Conservation (phyloP, 2,888 invertebrate genomes). For the Pomacea canaliculata region DNA sequence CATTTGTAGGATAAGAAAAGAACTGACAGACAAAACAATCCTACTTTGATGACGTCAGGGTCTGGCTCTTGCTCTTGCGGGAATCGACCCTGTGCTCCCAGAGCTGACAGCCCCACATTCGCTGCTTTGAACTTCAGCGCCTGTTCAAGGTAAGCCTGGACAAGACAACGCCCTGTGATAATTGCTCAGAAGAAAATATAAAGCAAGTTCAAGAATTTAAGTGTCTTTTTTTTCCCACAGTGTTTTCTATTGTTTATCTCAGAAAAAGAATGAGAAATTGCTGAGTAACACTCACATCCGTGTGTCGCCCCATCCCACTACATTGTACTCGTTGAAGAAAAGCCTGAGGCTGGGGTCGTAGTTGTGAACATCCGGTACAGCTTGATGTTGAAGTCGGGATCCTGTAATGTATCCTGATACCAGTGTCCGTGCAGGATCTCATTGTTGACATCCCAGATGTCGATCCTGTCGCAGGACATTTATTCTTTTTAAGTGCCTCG, state of each 20-base stretch:
- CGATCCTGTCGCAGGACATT: slow-evolving; percentile 33
- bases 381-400: slow-evolving; percentile 42
- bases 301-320: slow-evolving; percentile 7
- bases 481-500: too few species aligned
- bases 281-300: not conserved
- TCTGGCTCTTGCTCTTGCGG: too few species aligned
- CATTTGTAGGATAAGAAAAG: too few species aligned
- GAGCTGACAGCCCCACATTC: slow-evolving; percentile 34
- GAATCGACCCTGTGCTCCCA: slow-evolving; percentile 35
- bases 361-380: slow-evolving; percentile 47
- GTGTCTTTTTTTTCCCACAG: too few species aligned
- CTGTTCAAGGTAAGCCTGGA: slow-evolving; percentile 35
- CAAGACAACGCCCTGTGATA: too few species aligned
- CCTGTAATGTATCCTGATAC: slow-evolving; percentile 40
- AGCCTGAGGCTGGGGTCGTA: slow-evolving; percentile 42
- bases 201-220: too few species aligned
- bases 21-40: too few species aligned
- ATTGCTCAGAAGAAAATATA: too few species aligned
- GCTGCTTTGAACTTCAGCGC: slow-evolving; percentile 36
- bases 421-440: slow-evolving; percentile 51
- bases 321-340: slow-evolving; percentile 52
- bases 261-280: too few species aligned
- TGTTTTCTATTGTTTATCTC: too few species aligned
- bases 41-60: too few species aligned
- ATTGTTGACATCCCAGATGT: slow-evolving; percentile 61